These are phyloP conservation scores for Masticophis lateralis DNA, from an alignment of 2,797 vertebrate species.

Conservation along the genomic window DNA sequence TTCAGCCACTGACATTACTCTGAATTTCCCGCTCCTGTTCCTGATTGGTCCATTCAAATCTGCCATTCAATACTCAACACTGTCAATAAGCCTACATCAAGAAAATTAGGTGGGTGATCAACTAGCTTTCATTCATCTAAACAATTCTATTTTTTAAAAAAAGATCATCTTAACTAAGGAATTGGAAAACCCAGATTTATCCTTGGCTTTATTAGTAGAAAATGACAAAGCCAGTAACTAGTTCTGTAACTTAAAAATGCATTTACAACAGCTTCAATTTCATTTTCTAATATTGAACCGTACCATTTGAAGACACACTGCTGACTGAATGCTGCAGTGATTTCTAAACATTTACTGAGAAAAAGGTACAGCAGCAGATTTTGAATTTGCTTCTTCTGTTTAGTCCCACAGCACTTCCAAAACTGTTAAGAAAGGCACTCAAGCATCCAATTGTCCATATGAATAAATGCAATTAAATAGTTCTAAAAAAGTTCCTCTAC, in stretches of 20 bases:
- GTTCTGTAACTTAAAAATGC: neutral
- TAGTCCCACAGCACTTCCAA: neutral
- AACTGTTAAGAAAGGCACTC: neutral
- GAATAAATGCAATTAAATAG: neutral
- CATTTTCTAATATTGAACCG: neutral
- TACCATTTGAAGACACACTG: neutral
- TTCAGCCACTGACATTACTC: too few relatives aligned
- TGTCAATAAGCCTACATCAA: neutral
- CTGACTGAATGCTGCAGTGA: neutral
- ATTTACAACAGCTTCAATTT: neutral
- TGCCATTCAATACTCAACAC: too few relatives aligned
- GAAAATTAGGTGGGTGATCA: conserved; percentile 14
- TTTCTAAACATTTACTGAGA: neutral
- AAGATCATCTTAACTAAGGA: neutral
- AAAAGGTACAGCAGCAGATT: neutral
- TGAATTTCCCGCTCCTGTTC: too few relatives aligned
- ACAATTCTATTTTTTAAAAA: neutral
- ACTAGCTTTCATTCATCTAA: neutral
- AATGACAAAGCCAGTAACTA: neutral
- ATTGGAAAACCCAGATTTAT: neutral
- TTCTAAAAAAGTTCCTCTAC: neutral
- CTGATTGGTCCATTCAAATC: too few relatives aligned
- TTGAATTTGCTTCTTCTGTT: neutral
- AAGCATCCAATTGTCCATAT: neutral
- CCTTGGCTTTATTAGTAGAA: neutral